These are phyloP conservation scores for Scomberomorus guttatus DNA, from an alignment of 2,797 vertebrate species.

Conservation along the genomic window DNA sequence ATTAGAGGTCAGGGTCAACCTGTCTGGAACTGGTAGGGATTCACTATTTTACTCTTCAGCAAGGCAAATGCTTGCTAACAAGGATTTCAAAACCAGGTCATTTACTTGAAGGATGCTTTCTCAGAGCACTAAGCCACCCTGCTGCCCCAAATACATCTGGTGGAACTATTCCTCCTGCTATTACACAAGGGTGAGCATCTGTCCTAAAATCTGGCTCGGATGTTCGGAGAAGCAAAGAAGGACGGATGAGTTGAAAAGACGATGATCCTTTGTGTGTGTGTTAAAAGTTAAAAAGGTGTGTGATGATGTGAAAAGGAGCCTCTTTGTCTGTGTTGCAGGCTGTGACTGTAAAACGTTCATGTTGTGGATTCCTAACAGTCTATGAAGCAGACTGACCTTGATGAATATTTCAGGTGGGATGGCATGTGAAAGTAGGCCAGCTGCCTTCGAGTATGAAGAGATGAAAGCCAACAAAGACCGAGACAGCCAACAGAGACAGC, in stretches of 20 bases:
- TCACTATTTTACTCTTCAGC: neutral
- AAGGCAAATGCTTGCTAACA: neutral
- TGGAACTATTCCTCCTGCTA: conserved; percentile 30
- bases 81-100: conserved; percentile 57
- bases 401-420: conserved; percentile 83
- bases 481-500: conserved; percentile 29
- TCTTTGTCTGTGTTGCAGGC: neutral
- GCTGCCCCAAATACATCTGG: conserved; percentile 58
- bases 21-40: conserved; percentile 2
- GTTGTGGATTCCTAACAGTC: conserved; percentile 47
- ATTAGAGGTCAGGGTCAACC: conserved; percentile 6
- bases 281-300: neutral
- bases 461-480: conserved; percentile 18
- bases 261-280: neutral
- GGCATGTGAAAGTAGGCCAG: conserved; percentile 80
- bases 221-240: conserved; percentile 19
- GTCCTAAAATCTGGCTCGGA: conserved; percentile 24
- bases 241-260: neutral
- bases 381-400: conserved; percentile 70
- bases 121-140: conserved; percentile 45
- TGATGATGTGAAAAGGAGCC: conserved; percentile 1
- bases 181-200: conserved; percentile 46
- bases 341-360: conserved; percentile 3
- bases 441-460: conserved; percentile 39
- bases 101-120: conserved; percentile 40